Percentiles rank a stretch among this genome's conserved stretches.
Conservation (phyloP, 2,888 invertebrate genomes). For the Andrena praecox region DNA sequence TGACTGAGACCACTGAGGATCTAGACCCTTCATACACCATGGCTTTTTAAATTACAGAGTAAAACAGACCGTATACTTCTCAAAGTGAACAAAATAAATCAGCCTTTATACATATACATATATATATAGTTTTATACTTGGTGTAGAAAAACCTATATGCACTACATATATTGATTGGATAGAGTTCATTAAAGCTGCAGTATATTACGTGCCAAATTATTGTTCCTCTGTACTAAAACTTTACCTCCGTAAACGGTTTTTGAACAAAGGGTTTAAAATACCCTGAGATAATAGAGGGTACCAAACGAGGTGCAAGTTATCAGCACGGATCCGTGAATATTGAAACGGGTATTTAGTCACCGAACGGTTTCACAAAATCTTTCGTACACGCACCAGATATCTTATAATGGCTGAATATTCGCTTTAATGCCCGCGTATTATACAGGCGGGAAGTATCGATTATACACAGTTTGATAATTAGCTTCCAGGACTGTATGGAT, state of each 20-base stretch:
- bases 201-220: neutral
- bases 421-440: conserved; percentile 22
- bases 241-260: neutral
- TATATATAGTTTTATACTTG: no score
- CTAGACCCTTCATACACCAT: no score
- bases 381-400: neutral
- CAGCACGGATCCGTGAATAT: conserved; percentile 24
- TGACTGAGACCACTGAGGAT: no score
- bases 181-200: no score
- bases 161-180: no score
- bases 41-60: no score
- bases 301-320: conserved; percentile 7
- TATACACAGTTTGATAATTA: no score
- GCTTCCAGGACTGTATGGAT: no score
- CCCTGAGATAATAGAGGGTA: neutral
- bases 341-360: conserved; percentile 14
- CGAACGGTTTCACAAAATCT: conserved; percentile 16
- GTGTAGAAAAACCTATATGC: no score
- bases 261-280: neutral
- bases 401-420: conserved; percentile 21
- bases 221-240: neutral
- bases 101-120: no score
- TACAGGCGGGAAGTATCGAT: neutral
- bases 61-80: no score
- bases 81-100: no score